Percentiles rank a stretch among this genome's conserved stretches.
These are phyloP conservation scores for Drosophila subpulchrella DNA, from an alignment of 1,140 invertebrate genomes.

Conservation along the genomic window DNA sequence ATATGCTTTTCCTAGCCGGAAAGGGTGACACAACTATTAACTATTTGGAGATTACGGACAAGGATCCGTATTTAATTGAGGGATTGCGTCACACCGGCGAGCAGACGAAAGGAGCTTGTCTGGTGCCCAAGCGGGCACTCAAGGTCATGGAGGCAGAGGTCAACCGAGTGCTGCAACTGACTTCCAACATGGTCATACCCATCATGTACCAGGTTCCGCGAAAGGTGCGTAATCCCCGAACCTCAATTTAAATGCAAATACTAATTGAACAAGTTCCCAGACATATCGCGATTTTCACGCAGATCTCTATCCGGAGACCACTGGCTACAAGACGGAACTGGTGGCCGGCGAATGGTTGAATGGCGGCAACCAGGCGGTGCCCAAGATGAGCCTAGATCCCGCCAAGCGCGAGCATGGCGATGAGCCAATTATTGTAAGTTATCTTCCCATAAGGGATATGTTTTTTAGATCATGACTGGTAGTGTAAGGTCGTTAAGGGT, in stretches of 20 bases:
- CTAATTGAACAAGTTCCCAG: conserved; percentile 83
- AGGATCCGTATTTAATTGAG: conserved; percentile 93
- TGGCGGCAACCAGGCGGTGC: conserved; percentile 89
- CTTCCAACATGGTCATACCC: conserved; percentile 93
- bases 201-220: conserved; percentile 97
- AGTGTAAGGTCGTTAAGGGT: background rate
- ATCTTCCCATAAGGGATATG: background rate
- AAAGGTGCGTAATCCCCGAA: conserved; percentile 85
- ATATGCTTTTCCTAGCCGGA: conserved; percentile 97
- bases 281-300: conserved; percentile 97
- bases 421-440: conserved; percentile 87
- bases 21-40: conserved; percentile 95
- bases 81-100: conserved; percentile 88
- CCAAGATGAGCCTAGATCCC: conserved; percentile 93
- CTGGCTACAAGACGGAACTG: conserved; percentile 90
- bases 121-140: conserved; percentile 95
- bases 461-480: too few relatives aligned
- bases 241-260: conserved; percentile 29
- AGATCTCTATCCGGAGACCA: conserved; percentile 96
- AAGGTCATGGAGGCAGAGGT: conserved; percentile 98
- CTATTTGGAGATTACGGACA: conserved; percentile 93
- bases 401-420: conserved; percentile 87
- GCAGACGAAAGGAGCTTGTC: conserved; percentile 95
- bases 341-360: conserved; percentile 91
- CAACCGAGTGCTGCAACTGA: conserved; percentile 94